Evolutionary conservation across 1,140 invertebrate genomes (phyloP).

Genomic region (Telenomus remus): DNA sequence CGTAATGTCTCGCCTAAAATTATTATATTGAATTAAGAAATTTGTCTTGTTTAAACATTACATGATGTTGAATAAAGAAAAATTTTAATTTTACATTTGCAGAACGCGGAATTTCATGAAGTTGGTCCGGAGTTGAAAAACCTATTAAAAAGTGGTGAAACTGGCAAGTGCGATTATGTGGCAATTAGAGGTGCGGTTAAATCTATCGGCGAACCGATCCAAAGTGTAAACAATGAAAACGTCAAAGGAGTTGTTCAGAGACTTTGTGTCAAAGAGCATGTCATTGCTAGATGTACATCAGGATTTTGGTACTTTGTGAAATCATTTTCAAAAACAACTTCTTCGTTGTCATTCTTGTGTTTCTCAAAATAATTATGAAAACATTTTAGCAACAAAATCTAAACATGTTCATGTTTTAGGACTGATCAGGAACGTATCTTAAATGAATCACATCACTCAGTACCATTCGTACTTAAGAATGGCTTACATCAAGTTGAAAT

Average conservation of each 20-base stretch:
- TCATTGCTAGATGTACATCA: conserved; percentile 82
- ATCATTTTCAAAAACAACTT: conserved; percentile 6
- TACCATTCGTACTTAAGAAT: conserved; percentile 83
- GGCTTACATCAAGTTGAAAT: conserved; percentile 81
- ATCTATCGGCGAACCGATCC: conserved; percentile 82
- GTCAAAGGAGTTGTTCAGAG: conserved; percentile 84
- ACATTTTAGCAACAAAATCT: no score
- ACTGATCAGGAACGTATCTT: conserved; percentile 84
- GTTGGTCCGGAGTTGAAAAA: conserved; percentile 79
- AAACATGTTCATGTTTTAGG: conserved; percentile 67
- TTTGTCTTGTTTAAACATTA: no score
- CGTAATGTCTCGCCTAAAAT: no score
- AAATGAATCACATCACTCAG: conserved; percentile 83
- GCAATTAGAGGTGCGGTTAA: conserved; percentile 83
- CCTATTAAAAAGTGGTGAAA: conserved; percentile 77
- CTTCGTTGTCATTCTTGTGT: no score
- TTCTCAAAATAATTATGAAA: no score
- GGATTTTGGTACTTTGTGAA: conserved; percentile 83
- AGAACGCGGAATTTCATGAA: conserved; percentile 81
- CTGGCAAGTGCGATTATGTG: conserved; percentile 82
- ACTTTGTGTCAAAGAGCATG: conserved; percentile 84
- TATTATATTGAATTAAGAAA: no score
- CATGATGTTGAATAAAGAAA: no score
- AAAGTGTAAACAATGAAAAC: conserved; percentile 81
- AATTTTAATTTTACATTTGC: conserved; percentile 37